Conservation (phyloP, 2,113 vertebrate species). For the Talpa occidentalis region DNA sequence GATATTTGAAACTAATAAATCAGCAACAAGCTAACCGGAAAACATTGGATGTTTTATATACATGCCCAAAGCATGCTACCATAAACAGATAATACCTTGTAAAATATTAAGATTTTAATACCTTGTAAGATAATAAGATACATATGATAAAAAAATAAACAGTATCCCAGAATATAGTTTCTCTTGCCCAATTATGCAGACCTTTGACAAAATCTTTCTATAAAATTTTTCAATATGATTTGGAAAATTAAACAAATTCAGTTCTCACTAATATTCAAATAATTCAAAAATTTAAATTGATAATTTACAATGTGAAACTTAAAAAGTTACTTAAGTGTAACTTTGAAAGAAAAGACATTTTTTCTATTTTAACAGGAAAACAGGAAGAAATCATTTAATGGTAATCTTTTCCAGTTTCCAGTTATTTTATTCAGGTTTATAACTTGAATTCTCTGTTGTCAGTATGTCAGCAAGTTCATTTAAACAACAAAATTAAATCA, state of each 20-base stretch:
- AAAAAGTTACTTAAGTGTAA: not conserved
- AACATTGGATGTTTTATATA: not conserved
- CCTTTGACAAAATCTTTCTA: constrained; percentile 15
- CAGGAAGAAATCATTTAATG: not conserved
- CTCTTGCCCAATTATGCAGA: not conserved
- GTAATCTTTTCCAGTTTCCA: not conserved
- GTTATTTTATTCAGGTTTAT: not conserved
- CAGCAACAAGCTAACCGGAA: not conserved
- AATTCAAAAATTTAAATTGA: not conserved
- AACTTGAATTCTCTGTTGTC: not conserved
- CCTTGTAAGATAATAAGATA: not conserved
- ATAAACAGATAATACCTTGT: not conserved
- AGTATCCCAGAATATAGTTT: not conserved
- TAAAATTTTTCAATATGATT: not conserved
- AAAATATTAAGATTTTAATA: constrained; percentile 1
- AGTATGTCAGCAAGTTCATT: not conserved
- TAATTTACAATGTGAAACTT: not conserved
- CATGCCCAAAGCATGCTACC: not conserved
- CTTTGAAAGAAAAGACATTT: not conserved
- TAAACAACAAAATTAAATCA: constrained; percentile 53
- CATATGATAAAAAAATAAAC: not conserved
- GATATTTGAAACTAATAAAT: constrained; percentile 12
- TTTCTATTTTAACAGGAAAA: constrained; percentile 41
- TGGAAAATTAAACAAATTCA: not conserved
- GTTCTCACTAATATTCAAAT: not conserved